Evolutionary conservation across 2,888 invertebrate species (phyloP).

Genomic region (Acleris cristana): DNA sequence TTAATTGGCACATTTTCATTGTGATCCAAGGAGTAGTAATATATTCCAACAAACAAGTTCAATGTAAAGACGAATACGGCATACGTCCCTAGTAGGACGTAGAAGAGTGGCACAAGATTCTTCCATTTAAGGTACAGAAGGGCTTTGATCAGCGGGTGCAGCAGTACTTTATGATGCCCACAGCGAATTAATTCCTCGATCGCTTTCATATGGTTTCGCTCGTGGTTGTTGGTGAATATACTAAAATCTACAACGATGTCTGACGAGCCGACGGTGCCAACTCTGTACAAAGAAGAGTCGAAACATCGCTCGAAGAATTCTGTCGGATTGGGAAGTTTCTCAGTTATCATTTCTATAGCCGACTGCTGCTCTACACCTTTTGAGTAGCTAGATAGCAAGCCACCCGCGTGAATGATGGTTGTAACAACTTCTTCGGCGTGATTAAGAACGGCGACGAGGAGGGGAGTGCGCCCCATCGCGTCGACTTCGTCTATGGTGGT

Average conservation of each 20-base stretch:
- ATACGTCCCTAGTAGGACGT: not conserved
- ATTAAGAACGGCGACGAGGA: not conserved
- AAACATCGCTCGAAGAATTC: not conserved
- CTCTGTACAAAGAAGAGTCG: not conserved
- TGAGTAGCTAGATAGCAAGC: too few species aligned
- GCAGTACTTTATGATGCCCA: not conserved
- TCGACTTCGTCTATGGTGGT: not conserved
- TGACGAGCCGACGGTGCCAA: not conserved
- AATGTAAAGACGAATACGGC: not conserved
- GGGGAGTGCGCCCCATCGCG: not conserved
- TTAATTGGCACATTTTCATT: too few species aligned
- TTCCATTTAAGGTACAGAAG: not conserved
- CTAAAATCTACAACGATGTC: not conserved
- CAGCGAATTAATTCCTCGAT: not conserved
- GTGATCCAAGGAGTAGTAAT: not conserved
- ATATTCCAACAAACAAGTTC: not conserved
- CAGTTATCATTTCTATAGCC: not conserved
- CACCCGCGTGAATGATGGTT: too few species aligned
- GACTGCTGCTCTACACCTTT: too few species aligned
- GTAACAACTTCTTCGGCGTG: too few species aligned
- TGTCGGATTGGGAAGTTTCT: not conserved
- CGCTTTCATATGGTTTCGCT: not conserved
- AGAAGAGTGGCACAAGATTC: not conserved
- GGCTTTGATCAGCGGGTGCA: not conserved
- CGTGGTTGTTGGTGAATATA: not conserved